A percentile compares a stretch with the other conserved stretches of the same genome.
phyloP scores from a whole-genome alignment of 2,113 vertebrate species.

The Dipodomys ordii region DNA sequence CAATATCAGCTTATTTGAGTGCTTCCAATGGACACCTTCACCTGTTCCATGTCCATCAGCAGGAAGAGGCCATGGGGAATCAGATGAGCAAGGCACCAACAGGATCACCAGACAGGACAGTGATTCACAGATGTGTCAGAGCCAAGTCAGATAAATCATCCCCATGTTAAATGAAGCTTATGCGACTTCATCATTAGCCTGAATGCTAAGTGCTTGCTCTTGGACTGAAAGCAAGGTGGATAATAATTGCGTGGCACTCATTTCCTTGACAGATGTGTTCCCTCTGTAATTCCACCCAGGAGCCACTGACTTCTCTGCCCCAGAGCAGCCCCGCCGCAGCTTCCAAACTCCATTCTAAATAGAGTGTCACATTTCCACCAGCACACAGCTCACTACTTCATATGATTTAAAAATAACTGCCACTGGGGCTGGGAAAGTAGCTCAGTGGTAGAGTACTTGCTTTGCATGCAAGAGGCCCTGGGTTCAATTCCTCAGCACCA shows the following conservation, averaged over 20 bases:
- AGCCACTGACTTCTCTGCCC: background rate
- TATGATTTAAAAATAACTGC: no score
- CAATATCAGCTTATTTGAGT: background rate
- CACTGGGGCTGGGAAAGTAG: no score
- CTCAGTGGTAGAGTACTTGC: no score
- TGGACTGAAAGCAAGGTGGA: background rate
- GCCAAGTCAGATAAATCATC: background rate
- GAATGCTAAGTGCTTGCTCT: background rate
- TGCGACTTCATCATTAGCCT: background rate
- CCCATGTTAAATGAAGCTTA: conserved; percentile 14
- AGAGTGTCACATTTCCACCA: background rate
- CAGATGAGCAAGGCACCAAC: background rate
- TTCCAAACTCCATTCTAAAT: background rate
- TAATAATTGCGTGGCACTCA: background rate
- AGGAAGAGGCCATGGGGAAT: background rate
- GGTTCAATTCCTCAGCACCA: no score
- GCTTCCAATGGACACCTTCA: background rate
- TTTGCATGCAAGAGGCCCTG: no score
- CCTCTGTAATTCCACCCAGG: background rate
- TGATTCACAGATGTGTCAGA: background rate
- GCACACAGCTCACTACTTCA: background rate
- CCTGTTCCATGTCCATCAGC: background rate
- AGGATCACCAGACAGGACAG: background rate
- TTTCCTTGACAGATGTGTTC: background rate
- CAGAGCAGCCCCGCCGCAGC: background rate